Conservation (phyloP, 2,888 invertebrate species). For the Polydrusus cervinus region DNA sequence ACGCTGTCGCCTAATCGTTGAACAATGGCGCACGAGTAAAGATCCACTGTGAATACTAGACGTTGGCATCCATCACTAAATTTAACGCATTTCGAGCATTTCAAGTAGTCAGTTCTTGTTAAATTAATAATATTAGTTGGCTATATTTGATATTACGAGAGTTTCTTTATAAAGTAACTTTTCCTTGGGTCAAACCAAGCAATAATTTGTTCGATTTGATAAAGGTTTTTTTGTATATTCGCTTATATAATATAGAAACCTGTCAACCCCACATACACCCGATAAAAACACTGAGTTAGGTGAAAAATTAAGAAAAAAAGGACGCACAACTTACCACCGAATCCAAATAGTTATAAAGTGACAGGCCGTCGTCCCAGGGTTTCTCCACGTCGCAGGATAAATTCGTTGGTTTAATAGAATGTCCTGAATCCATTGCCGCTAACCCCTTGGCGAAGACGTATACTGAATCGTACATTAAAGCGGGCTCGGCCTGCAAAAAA, state of each 20-base stretch:
- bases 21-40: no score
- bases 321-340: constrained; percentile 74
- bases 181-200: no score
- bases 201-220: no score
- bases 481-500: constrained; percentile 85
- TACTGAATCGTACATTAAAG: constrained; percentile 89
- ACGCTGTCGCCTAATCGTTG: no score
- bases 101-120: no score
- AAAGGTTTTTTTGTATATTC: no score
- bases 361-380: constrained; percentile 86
- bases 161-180: no score
- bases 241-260: neutral
- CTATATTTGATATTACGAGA: no score
- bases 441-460: constrained; percentile 87
- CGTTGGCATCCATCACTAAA: no score
- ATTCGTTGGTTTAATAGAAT: constrained; percentile 81
- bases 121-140: no score
- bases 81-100: no score
- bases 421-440: constrained; percentile 81
- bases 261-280: neutral
- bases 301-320: neutral
- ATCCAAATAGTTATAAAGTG: constrained; percentile 84
- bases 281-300: neutral
- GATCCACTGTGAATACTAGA: no score
- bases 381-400: constrained; percentile 87